Percentiles rank a stretch among this genome's conserved stretches.
Evolutionary conservation across 2,888 invertebrate genomes (phyloP).

Genomic region (Tinea trinotella): DNA sequence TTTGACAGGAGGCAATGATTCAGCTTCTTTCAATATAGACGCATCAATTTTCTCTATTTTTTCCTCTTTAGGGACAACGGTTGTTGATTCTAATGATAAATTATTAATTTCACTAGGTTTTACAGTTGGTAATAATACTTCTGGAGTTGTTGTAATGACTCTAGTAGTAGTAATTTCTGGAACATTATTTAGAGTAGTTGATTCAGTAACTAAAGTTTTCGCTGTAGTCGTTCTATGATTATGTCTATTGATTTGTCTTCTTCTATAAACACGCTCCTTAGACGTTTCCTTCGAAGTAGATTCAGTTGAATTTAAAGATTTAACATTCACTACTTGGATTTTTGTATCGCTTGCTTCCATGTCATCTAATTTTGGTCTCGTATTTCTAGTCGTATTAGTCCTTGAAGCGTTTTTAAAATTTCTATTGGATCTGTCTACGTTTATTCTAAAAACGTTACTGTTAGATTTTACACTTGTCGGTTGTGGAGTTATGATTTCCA

Average conservation of each 20-base stretch:
- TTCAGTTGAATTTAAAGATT: conserved; percentile 32
- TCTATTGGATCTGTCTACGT: conserved; percentile 34
- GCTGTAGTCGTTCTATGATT: conserved; percentile 25
- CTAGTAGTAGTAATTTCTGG: not conserved
- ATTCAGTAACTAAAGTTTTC: conserved; percentile 25
- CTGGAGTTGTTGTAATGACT: conserved; percentile 20
- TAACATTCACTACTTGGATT: conserved; percentile 38
- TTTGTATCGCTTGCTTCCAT: conserved; percentile 27
- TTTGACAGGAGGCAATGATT: conserved; percentile 38
- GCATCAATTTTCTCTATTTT: conserved; percentile 35
- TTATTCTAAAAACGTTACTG: not conserved
- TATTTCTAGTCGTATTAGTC: conserved; percentile 18
- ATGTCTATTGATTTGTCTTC: conserved; percentile 41
- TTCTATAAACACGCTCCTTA: conserved; percentile 32
- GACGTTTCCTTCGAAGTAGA: conserved; percentile 22
- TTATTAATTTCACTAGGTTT: conserved; percentile 32
- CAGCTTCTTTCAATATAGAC: conserved; percentile 31
- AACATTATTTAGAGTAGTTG: conserved; percentile 25
- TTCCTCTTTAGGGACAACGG: conserved; percentile 37
- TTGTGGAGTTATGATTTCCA: conserved; percentile 50
- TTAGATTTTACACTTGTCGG: conserved; percentile 26
- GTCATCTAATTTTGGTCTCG: conserved; percentile 29
- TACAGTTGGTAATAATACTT: conserved; percentile 29
- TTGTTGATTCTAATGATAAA: not conserved
- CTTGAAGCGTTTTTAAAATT: conserved; percentile 29